Percentiles rank a stretch among this genome's conserved stretches.
phyloP scores from a whole-genome alignment of 2,888 invertebrate genomes.

The Hypercompe scribonia region DNA sequence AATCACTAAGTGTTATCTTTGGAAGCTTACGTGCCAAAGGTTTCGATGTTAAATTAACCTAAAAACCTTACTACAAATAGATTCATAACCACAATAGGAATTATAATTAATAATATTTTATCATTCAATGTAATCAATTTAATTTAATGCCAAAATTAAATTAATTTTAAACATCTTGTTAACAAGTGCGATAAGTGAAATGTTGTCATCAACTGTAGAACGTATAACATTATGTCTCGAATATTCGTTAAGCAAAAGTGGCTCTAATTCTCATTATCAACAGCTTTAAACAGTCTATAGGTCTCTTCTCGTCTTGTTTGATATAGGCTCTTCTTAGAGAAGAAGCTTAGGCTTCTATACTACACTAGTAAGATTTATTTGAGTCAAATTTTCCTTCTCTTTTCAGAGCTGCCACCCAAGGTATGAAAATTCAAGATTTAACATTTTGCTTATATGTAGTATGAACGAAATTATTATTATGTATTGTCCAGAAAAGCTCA shows the following conservation, averaged over 20 bases:
- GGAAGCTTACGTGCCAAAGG: slow-evolving; percentile 15
- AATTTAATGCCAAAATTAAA: neutral
- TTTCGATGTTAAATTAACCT: neutral
- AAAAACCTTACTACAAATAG: neutral
- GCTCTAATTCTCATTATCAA: no score
- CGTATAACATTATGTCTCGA: neutral
- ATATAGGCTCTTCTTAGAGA: no score
- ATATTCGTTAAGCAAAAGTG: neutral
- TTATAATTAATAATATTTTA: no score
- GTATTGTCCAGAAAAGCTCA: neutral
- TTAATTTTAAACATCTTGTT: neutral
- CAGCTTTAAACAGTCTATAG: no score
- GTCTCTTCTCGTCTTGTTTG: no score
- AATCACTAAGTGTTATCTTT: slow-evolving; percentile 14
- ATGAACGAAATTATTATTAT: no score
- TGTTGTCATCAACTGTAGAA: neutral
- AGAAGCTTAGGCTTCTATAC: no score
- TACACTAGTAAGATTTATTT: no score
- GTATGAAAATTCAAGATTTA: no score
- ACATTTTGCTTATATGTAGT: no score
- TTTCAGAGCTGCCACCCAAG: no score
- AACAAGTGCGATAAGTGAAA: neutral
- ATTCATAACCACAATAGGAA: neutral
- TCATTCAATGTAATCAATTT: slow-evolving; percentile 2
- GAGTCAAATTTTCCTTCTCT: no score